Evolutionary conservation across 2,797 vertebrate species (phyloP).

Genomic region (Argya squamiceps): DNA sequence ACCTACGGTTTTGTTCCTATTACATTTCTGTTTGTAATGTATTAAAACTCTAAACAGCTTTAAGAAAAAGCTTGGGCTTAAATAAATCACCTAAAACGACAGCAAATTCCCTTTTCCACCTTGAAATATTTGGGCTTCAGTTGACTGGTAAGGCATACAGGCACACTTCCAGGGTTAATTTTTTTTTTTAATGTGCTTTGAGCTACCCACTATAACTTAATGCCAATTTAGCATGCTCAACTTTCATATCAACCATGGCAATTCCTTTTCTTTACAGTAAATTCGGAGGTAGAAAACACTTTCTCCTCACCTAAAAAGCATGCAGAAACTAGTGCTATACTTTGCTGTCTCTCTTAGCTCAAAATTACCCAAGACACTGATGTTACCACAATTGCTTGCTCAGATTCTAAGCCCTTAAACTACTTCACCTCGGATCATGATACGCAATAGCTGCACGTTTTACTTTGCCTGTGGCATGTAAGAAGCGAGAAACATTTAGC

Average conservation of each 20-base stretch:
- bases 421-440: background rate
- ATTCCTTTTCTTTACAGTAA: constrained; percentile 37
- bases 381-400: background rate
- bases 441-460: background rate
- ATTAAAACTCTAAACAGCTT: background rate
- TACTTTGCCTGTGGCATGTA: background rate
- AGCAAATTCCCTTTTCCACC: background rate
- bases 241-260: background rate
- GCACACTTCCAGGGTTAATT: background rate
- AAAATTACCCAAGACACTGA: background rate
- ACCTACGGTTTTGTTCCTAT: background rate
- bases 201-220: background rate
- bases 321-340: background rate
- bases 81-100: background rate
- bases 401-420: constrained; percentile 10
- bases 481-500: background rate
- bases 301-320: constrained; percentile 50
- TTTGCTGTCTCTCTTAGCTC: background rate
- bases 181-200: background rate
- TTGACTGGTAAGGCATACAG: background rate
- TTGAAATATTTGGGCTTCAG: background rate
- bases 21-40: background rate
- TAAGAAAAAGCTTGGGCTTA: background rate
- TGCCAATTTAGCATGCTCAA: background rate
- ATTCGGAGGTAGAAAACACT: constrained; percentile 21